Conservation (phyloP, 30 jellyfish, hydroid and myxozoan genomes). For the Pseudorhiza aurosa region DNA sequence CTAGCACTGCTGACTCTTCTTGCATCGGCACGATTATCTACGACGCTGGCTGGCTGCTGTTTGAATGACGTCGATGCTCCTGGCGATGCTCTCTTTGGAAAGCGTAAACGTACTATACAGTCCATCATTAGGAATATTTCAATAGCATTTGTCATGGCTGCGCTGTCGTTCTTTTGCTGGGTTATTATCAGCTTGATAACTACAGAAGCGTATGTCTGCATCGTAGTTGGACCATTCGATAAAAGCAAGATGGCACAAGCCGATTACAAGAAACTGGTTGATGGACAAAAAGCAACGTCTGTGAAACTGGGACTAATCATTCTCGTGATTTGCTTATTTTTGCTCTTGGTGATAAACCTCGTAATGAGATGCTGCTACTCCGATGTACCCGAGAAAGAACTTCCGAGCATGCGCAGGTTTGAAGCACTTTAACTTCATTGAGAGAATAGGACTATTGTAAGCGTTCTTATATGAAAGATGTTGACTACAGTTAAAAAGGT, state of each 20-base stretch:
- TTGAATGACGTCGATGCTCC: constrained; percentile 37
- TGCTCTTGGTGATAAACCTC: not conserved
- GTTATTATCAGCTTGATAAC: constrained; percentile 8
- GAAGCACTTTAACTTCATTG: too few species aligned
- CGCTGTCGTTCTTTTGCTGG: constrained; percentile 38
- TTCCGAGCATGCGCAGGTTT: constrained; percentile 47
- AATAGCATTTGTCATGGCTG: constrained; percentile 9
- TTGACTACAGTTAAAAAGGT: too few species aligned
- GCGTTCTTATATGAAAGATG: too few species aligned
- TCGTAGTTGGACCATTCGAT: constrained; percentile 40
- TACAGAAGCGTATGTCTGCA: constrained; percentile 48
- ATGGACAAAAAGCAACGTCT: not conserved
- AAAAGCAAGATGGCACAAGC: not conserved
- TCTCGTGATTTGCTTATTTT: not conserved
- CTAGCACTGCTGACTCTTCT: constrained; percentile 21
- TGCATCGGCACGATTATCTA: constrained; percentile 6
- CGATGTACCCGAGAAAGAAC: constrained; percentile 30
- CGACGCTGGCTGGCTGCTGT: constrained; percentile 17
- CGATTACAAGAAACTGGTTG: not conserved
- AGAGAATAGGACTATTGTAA: too few species aligned
- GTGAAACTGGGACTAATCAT: constrained; percentile 28
- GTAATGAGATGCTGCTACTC: constrained; percentile 33
- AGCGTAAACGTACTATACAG: constrained; percentile 30
- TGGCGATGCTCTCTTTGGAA: constrained; percentile 13
- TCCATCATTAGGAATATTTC: constrained; percentile 10